phyloP scores from a whole-genome alignment of 2,797 vertebrate species.

The Trichosurus vulpecula region DNA sequence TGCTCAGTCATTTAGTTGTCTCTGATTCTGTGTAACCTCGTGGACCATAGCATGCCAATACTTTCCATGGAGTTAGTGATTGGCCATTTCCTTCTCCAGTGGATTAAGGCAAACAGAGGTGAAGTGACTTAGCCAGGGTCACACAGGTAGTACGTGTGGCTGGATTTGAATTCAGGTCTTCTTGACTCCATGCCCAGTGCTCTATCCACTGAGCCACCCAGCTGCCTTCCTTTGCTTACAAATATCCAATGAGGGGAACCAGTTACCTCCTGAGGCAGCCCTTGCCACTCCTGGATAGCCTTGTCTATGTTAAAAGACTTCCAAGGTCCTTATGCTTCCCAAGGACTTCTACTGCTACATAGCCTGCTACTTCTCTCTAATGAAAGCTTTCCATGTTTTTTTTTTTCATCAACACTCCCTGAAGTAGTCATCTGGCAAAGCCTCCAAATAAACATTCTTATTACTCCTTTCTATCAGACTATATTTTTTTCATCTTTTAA shows the following conservation, averaged over 20 bases:
- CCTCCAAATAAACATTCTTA: not conserved
- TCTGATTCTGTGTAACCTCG: not conserved
- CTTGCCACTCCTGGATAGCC: not conserved
- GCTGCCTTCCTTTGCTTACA: not conserved
- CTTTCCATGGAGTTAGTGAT: not conserved
- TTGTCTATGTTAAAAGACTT: not conserved
- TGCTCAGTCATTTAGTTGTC: not conserved
- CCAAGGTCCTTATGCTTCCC: not conserved
- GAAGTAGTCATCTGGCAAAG: not conserved
- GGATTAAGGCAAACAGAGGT: not conserved
- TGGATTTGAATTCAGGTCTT: not conserved
- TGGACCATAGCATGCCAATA: not conserved
- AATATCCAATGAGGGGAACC: not conserved
- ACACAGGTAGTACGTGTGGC: not conserved
- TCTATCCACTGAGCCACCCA: not conserved
- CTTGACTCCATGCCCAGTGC: not conserved
- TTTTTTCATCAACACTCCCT: not conserved
- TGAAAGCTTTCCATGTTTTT: not conserved
- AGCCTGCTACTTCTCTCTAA: fast-evolving
- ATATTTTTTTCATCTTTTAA: not conserved
- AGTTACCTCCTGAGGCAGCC: not conserved
- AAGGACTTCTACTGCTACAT: not conserved
- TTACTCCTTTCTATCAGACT: not conserved
- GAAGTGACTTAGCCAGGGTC: not conserved
- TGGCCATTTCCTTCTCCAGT: not conserved